A percentile compares a stretch with the other conserved stretches of the same genome.
Conservation (phyloP, 2,797 vertebrate genomes). For the Clarias platycephalus region DNA sequence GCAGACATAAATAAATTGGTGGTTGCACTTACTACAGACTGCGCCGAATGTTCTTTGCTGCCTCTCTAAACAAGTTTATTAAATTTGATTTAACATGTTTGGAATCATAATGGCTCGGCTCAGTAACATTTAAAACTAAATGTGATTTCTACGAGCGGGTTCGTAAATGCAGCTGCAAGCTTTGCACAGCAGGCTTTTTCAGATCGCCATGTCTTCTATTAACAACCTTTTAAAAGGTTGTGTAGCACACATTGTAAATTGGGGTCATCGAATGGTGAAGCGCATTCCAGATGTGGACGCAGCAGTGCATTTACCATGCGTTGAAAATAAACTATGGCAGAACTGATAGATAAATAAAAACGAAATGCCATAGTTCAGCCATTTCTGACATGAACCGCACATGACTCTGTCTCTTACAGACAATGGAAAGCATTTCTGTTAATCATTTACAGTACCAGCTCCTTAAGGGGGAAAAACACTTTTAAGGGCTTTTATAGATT, state of each 20-base stretch:
- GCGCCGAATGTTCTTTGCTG: constrained; percentile 1
- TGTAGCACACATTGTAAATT: background rate
- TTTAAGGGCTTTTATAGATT: background rate
- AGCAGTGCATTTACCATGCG: background rate
- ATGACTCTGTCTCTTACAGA: background rate
- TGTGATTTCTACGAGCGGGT: constrained; percentile 29
- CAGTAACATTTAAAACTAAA: background rate
- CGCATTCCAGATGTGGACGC: constrained; percentile 1
- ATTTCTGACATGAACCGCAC: background rate
- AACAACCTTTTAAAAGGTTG: background rate
- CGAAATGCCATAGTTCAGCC: no score
- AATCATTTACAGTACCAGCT: background rate
- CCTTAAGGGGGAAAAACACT: background rate
- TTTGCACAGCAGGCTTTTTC: background rate
- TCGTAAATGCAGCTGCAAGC: constrained; percentile 33
- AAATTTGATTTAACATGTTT: constrained; percentile 58
- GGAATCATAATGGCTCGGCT: constrained; percentile 55
- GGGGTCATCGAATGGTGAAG: background rate
- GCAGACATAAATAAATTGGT: constrained; percentile 23
- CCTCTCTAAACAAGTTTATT: constrained; percentile 44
- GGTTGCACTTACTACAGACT: constrained; percentile 33
- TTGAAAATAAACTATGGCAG: constrained; percentile 15
- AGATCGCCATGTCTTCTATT: background rate
- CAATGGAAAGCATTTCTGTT: background rate
- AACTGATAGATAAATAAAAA: background rate